These are phyloP conservation scores for Megamerina dolium DNA, from an alignment of 2,888 invertebrate genomes.

Conservation along the genomic window DNA sequence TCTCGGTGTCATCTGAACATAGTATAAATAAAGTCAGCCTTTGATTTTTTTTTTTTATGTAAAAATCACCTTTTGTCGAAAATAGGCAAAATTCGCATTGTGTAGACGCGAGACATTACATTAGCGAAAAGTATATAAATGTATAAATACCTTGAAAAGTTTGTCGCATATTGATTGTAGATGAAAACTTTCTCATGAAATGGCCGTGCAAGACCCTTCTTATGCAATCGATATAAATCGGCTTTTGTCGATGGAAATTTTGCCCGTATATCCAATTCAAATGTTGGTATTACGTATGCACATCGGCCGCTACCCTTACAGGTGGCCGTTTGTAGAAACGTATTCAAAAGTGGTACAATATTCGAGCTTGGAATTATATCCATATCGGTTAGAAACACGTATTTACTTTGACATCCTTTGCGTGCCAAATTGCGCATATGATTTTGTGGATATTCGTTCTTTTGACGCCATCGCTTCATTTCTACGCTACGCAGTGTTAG, in stretches of 20 bases:
- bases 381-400: constrained; percentile 80
- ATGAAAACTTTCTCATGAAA: constrained; percentile 90
- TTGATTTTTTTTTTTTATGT: too few species aligned
- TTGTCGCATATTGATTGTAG: constrained; percentile 86
- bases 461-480: constrained; percentile 66
- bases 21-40: too few species aligned
- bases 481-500: constrained; percentile 57
- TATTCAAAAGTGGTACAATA: constrained; percentile 64
- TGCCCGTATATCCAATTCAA: constrained; percentile 75
- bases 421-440: constrained; percentile 80
- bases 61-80: too few species aligned
- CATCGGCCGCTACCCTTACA: constrained; percentile 60
- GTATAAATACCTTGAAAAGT: constrained; percentile 66
- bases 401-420: constrained; percentile 74
- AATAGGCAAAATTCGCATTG: too few species aligned
- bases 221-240: constrained; percentile 67
- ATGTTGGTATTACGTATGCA: constrained; percentile 86
- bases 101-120: too few species aligned
- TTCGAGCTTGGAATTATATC: constrained; percentile 78
- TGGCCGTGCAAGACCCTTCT: constrained; percentile 75
- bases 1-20: too few species aligned
- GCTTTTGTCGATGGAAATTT: constrained; percentile 76
- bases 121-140: too few species aligned
- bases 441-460: constrained; percentile 82
- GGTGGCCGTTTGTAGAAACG: constrained; percentile 58